Evolutionary conservation across 2,113 vertebrate species (phyloP), one percentile per base, ranked within the genome.

Genomic region (Sclerurus mexicanus): DNA sequence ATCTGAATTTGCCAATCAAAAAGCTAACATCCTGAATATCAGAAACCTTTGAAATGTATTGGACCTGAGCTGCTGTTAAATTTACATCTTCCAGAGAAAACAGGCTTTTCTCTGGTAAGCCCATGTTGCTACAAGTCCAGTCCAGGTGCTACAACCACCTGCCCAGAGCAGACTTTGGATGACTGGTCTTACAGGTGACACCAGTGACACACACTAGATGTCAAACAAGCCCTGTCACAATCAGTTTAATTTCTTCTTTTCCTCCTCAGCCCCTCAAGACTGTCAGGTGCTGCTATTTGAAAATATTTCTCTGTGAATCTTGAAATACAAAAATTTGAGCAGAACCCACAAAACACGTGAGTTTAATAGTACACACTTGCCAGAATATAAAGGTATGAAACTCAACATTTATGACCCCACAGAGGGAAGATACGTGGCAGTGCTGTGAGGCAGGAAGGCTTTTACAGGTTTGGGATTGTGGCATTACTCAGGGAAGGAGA

Each of bases 101-200:
- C 0, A 1, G 11, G 2, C 3, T 72, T 93, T 63, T 68, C 39
- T 64, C 0, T 30, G 37, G 8, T 47, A 18, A 79, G 12, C 30
- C 33, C 52, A 6, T 31, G 22, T 14, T 79, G 49, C 25, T 37
- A 39, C 31, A 66, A 72, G 33, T n/a, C 39, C 68, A 86, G 4
- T 10, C 20, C 50, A 37, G 35, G 7, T 24, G 6, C 46, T 73
- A 14, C 24, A 59, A 10, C 5, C 13, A 55, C 18, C 19, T 46
- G 60, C 39, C 21, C 46, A 52, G 49, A 64, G 19, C 19, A 76
- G 46, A 18, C 24, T 73, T 30, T 40, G 33, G 6, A 3, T 27
- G 4, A 50, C 85, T 81, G 46, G 7, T 74, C 62, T 88, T 50
- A 71, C 35, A 62, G 27, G 35, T 27, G 66, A 10, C 31, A 47